Conservation (phyloP, 2,888 invertebrate genomes). For the Euplagia quadripunctaria region DNA sequence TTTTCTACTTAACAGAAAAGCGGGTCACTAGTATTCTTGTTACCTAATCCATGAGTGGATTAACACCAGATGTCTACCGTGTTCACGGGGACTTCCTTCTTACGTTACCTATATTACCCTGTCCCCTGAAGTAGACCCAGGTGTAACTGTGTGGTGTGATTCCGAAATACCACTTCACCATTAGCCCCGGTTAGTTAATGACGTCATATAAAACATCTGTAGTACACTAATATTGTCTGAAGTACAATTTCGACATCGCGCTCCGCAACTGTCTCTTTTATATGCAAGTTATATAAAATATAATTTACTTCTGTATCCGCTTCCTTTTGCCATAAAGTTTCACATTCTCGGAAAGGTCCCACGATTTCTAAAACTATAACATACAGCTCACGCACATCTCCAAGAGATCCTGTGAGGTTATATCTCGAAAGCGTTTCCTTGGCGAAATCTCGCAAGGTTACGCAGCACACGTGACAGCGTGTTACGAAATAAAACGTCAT, state of each 20-base stretch:
- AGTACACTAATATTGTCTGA: no score
- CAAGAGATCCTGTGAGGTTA: slow-evolving; percentile 13
- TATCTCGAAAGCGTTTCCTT: slow-evolving; percentile 21
- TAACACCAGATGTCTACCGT: no score
- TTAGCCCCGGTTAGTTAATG: no score
- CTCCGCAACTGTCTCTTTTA: not conserved
- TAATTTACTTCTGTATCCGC: not conserved
- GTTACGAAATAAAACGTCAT: slow-evolving; percentile 60
- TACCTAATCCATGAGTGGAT: no score
- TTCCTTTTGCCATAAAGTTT: not conserved
- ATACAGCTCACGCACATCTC: slow-evolving; percentile 20
- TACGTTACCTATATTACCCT: no score
- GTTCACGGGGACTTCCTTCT: no score
- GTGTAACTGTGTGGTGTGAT: no score
- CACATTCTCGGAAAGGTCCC: not conserved
- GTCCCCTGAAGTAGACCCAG: no score
- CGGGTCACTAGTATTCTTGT: no score
- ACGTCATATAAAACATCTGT: not conserved
- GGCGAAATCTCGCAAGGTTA: slow-evolving; percentile 25
- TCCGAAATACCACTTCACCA: no score
- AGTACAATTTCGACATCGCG: not conserved
- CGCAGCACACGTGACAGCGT: slow-evolving; percentile 41
- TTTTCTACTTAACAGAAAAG: no score
- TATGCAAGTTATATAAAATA: not conserved
- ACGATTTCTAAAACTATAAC: slow-evolving; percentile 9